Percentiles rank a stretch among this genome's conserved stretches.
Evolutionary conservation across 2,797 vertebrate species (phyloP).

Genomic region (Platalea minor): DNA sequence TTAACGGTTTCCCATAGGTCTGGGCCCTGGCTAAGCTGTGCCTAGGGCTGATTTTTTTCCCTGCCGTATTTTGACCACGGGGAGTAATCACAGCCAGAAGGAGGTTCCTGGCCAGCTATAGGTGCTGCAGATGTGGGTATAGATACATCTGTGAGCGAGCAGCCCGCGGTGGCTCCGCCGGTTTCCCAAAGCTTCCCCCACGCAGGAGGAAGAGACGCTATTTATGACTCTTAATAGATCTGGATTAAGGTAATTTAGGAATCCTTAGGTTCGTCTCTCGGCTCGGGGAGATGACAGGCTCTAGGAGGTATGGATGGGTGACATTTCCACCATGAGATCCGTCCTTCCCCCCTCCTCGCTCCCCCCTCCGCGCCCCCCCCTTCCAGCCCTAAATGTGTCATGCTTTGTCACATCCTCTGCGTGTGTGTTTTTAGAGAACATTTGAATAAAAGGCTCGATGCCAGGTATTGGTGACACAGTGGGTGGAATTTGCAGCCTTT

Average conservation of each 20-base stretch:
- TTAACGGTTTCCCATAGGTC: not conserved
- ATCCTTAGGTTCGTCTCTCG: constrained; percentile 51
- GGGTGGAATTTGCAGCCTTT: constrained; percentile 85
- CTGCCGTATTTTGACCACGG: not conserved
- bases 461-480: constrained; percentile 91
- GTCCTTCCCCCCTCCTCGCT: not conserved
- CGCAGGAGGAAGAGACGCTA: constrained; percentile 34
- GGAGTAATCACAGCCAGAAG: not conserved
- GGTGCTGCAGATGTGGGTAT: not conserved
- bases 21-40: not conserved
- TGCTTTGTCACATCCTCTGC: constrained; percentile 80
- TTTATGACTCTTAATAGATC: constrained; percentile 69
- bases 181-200: constrained; percentile 1
- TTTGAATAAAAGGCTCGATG: constrained; percentile 87
- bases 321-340: constrained; percentile 74
- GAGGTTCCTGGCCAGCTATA: not conserved
- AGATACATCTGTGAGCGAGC: not conserved
- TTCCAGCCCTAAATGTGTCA: constrained; percentile 77
- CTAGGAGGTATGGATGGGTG: constrained; percentile 69
- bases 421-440: constrained; percentile 84
- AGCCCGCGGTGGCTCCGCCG: not conserved
- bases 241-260: constrained; percentile 78
- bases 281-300: constrained; percentile 65
- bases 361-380: not conserved
- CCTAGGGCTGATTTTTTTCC: not conserved